Conservation (phyloP, 2,888 invertebrate species). For the Phengaris arion region DNA sequence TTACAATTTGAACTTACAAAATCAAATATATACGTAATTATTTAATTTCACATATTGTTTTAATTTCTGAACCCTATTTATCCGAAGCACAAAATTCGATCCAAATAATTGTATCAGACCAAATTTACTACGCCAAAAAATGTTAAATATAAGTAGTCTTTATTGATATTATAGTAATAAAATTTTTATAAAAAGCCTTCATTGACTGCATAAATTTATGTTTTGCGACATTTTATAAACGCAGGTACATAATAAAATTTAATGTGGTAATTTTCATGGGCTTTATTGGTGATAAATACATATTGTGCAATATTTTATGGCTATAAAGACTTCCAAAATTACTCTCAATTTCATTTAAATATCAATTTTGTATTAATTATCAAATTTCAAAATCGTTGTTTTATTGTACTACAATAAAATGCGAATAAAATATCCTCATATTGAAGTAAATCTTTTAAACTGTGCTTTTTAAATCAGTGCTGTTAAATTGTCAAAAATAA, state of each 20-base stretch:
- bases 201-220: constrained; percentile 6
- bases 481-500: no score
- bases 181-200: constrained; percentile 15
- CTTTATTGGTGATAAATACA: background rate
- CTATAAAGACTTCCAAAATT: background rate
- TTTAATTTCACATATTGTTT: constrained; percentile 67
- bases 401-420: no score
- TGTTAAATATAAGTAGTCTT: constrained; percentile 1
- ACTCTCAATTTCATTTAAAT: background rate
- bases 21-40: constrained; percentile 77
- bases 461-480: no score
- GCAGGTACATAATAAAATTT: background rate
- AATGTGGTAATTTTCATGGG: background rate
- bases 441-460: no score
- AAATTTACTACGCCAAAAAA: background rate
- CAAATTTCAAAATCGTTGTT: no score
- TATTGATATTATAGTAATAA: constrained; percentile 10
- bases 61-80: constrained; percentile 38
- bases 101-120: background rate
- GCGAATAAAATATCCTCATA: no score
- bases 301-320: background rate
- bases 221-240: constrained; percentile 1
- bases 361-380: background rate
- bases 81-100: background rate
- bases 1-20: constrained; percentile 68